Percentiles rank a stretch among this genome's conserved stretches.
Conservation (phyloP, 2,113 vertebrate genomes). For the Coryphaenoides rupestris region DNA sequence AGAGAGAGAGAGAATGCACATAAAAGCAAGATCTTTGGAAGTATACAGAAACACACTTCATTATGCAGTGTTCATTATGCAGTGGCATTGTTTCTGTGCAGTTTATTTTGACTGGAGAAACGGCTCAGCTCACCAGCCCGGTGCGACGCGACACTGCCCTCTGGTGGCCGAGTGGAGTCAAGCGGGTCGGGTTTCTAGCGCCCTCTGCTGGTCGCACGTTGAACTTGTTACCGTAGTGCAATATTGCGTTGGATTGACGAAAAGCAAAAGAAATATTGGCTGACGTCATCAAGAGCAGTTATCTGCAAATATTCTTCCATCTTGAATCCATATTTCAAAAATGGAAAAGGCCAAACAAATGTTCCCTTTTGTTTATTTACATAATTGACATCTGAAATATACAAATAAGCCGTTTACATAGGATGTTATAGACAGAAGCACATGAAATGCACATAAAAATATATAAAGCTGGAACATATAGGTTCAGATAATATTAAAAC, state of each 20-base stretch:
- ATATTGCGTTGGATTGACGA: no score
- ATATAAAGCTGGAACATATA: constrained; percentile 52
- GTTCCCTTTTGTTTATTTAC: constrained; percentile 62
- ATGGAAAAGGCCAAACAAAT: constrained; percentile 3
- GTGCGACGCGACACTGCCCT: no score
- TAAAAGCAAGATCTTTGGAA: no score
- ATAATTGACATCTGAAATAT: constrained; percentile 51
- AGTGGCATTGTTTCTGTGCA: background rate
- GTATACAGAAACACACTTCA: background rate
- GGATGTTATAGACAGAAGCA: constrained; percentile 50
- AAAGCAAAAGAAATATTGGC: no score
- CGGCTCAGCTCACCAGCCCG: constrained; percentile 10
- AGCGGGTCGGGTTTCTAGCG: constrained; percentile 21
- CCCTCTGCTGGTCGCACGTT: constrained; percentile 52
- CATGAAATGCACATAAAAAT: constrained; percentile 22
- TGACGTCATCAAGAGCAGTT: no score
- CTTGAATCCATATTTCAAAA: no score
- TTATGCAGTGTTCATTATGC: background rate
- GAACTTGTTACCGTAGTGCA: constrained; percentile 14
- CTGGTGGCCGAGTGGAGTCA: background rate
- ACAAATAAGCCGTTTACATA: constrained; percentile 50
- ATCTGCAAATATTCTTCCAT: no score
- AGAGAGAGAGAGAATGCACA: background rate
- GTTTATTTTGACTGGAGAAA: background rate
- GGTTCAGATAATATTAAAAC: constrained; percentile 24